Evolutionary conservation across 2,888 invertebrate genomes (phyloP).

Genomic region (Microplitis manilae): DNA sequence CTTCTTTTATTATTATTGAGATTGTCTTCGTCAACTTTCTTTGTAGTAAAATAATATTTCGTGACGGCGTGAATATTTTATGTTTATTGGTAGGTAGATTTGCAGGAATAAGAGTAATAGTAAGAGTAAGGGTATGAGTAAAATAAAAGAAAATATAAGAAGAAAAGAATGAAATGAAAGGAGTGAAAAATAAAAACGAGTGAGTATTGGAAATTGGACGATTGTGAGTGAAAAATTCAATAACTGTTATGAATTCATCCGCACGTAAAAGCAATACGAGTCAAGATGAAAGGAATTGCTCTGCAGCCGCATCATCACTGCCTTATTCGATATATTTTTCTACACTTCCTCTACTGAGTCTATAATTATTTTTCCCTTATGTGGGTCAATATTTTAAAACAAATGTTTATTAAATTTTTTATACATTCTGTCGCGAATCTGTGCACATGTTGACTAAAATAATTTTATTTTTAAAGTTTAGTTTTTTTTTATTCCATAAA

Average conservation of each 20-base stretch:
- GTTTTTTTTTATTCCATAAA: too few relatives aligned
- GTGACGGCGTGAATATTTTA: not conserved
- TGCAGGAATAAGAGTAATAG: too few relatives aligned
- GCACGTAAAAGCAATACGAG: slow-evolving; percentile 12
- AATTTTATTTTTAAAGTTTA: too few relatives aligned
- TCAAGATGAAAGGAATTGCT: slow-evolving; percentile 15
- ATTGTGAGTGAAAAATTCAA: slow-evolving; percentile 23
- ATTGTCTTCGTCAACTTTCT: not conserved
- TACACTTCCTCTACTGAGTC: not conserved
- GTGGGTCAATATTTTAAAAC: not conserved
- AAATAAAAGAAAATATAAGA: not conserved
- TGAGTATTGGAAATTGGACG: slow-evolving; percentile 2
- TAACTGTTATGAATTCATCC: slow-evolving; percentile 27
- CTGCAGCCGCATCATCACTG: not conserved
- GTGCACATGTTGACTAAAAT: too few relatives aligned
- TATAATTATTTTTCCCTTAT: not conserved
- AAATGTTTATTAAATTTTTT: too few relatives aligned
- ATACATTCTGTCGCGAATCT: too few relatives aligned
- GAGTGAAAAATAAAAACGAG: not conserved
- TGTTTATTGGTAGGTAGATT: not conserved
- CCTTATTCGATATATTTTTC: not conserved
- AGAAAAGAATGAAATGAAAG: not conserved
- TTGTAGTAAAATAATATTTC: slow-evolving; percentile 1
- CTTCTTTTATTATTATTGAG: not conserved
- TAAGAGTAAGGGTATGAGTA: not conserved